Conservation (phyloP, 2,113 vertebrate genomes). For the Solea senegalensis region DNA sequence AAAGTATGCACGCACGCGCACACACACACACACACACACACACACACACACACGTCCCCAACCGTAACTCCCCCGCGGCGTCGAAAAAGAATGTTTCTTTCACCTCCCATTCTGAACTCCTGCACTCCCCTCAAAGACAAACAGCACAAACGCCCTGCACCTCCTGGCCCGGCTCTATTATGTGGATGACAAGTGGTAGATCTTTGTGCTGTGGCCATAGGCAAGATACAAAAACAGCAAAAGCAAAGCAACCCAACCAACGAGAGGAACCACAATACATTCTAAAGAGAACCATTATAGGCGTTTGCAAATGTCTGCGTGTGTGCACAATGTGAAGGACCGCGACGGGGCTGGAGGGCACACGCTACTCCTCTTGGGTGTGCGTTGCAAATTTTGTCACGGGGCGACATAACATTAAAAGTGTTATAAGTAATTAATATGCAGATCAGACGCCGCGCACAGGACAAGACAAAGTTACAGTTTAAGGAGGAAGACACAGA, state of each 20-base stretch:
- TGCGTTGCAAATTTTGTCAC: constrained; percentile 45
- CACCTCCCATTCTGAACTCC: constrained; percentile 59
- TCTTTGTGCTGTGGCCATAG: constrained; percentile 61
- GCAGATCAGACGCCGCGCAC: constrained; percentile 64
- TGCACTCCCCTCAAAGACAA: constrained; percentile 48
- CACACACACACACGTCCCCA: too few relatives aligned
- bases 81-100: constrained; percentile 56
- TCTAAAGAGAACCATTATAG: neutral
- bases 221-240: constrained; percentile 23
- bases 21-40: too few relatives aligned
- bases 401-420: constrained; percentile 67
- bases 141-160: constrained; percentile 19
- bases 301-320: constrained; percentile 4
- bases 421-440: constrained; percentile 70
- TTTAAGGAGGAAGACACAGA: constrained; percentile 17
- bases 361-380: constrained; percentile 41
- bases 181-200: constrained; percentile 66
- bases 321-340: constrained; percentile 24
- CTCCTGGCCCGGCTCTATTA: constrained; percentile 48
- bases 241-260: neutral
- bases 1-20: too few relatives aligned
- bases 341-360: constrained; percentile 26
- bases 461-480: constrained; percentile 44
- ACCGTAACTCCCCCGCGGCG: constrained; percentile 12
- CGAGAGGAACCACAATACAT: too few relatives aligned